These are phyloP conservation scores for Hipparchia semele DNA, from an alignment of 2,888 invertebrate genomes.

Conservation along the genomic window DNA sequence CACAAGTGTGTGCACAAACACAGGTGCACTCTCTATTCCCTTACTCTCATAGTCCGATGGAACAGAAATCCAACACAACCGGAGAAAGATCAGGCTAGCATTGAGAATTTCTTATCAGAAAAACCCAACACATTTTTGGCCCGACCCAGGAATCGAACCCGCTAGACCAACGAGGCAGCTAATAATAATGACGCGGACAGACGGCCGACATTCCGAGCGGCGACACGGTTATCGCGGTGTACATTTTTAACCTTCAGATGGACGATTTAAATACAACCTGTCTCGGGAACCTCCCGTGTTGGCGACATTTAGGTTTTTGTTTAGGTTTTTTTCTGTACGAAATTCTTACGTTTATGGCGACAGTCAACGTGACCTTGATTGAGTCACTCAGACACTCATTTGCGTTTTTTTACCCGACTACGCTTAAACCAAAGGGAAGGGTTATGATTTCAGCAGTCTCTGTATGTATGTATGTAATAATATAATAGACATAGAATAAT, in stretches of 20 bases:
- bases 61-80: too few species aligned
- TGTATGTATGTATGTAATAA: too few species aligned
- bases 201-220: slow-evolving; percentile 54
- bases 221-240: slow-evolving; percentile 56
- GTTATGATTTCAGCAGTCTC: too few species aligned
- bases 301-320: slow-evolving; percentile 25
- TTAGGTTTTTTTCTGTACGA: slow-evolving; percentile 21
- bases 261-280: slow-evolving; percentile 28
- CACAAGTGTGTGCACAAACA: too few species aligned
- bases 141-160: too few species aligned
- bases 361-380: slow-evolving; percentile 14
- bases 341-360: slow-evolving; percentile 24
- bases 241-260: slow-evolving; percentile 46
- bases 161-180: not conserved
- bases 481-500: too few species aligned
- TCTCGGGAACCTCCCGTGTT: slow-evolving; percentile 19
- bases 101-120: too few species aligned
- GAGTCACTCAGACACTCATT: slow-evolving; percentile 20
- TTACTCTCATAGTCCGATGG: too few species aligned
- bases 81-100: too few species aligned
- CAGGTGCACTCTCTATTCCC: too few species aligned
- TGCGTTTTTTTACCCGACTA: not conserved
- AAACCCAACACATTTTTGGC: too few species aligned
- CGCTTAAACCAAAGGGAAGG: too few species aligned
- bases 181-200: slow-evolving; percentile 29